A percentile compares a stretch with the other conserved stretches of the same genome.
These are phyloP conservation scores for Thomomys bottae DNA, from an alignment of 2,113 vertebrate genomes.

Conservation along the genomic window DNA sequence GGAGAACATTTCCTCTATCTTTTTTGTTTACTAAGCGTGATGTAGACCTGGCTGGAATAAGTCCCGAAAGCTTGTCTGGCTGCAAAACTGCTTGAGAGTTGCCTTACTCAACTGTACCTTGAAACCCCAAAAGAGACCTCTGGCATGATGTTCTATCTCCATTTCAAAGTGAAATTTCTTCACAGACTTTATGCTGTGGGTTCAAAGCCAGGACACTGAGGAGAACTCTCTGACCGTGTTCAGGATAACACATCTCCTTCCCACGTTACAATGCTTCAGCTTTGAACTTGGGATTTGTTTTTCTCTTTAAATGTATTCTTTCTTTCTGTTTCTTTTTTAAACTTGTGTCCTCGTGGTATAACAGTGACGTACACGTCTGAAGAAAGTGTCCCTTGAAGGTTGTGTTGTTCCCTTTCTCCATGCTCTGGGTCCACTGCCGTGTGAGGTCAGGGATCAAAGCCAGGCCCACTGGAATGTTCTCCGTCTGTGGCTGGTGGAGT, in stretches of 20 bases:
- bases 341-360: not conserved
- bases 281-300: not conserved
- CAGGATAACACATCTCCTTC: not conserved
- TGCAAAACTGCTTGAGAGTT: too few species aligned
- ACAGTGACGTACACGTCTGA: not conserved
- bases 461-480: too few species aligned
- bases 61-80: not conserved
- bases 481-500: too few species aligned
- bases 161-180: not conserved
- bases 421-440: rapidly evolving
- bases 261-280: too few species aligned
- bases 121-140: not conserved
- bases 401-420: not conserved
- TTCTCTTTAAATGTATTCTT: not conserved
- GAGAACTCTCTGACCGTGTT: not conserved
- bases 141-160: not conserved
- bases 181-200: not conserved
- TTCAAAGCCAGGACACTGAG: not conserved
- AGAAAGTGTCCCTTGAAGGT: not conserved
- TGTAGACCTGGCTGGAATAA: not conserved
- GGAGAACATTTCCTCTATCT: not conserved
- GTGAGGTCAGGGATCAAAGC: too few species aligned
- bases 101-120: not conserved
- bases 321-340: too few species aligned
- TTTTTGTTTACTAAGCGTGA: not conserved